These are phyloP conservation scores for Capitulum mitella DNA, from an alignment of 2,888 invertebrate genomes.

Conservation along the genomic window DNA sequence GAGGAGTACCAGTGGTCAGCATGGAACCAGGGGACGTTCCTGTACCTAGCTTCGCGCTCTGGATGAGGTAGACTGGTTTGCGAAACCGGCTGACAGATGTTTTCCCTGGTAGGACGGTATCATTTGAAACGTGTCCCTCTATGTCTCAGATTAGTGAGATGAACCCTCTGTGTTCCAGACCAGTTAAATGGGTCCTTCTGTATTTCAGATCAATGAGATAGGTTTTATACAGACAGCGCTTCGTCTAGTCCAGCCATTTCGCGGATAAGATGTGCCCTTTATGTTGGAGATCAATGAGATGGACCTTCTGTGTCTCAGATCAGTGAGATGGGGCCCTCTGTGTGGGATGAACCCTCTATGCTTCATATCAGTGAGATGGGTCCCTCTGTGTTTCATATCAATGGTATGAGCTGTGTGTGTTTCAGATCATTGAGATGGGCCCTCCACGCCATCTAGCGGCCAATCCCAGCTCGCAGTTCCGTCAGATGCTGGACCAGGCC, in stretches of 20 bases:
- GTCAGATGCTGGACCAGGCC: constrained; percentile 32
- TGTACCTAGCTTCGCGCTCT: background rate
- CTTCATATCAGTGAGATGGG: too few species aligned
- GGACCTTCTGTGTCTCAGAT: background rate
- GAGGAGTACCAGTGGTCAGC: too few species aligned
- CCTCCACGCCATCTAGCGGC: constrained; percentile 30
- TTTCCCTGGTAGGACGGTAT: too few species aligned
- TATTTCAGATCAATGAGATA: too few species aligned
- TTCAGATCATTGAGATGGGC: constrained; percentile 34
- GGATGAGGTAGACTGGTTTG: background rate
- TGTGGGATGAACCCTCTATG: background rate
- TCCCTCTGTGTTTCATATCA: too few species aligned
- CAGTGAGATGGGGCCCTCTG: too few species aligned
- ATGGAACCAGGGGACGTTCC: too few species aligned
- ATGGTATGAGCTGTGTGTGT: too few species aligned
- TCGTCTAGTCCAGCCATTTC: too few species aligned
- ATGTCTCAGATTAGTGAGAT: background rate
- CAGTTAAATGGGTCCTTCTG: background rate
- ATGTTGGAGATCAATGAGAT: background rate
- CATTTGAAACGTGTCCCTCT: too few species aligned
- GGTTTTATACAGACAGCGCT: too few species aligned
- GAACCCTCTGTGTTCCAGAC: background rate
- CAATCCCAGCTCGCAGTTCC: constrained; percentile 31
- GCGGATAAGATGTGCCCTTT: too few species aligned
- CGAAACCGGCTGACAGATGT: background rate